Evolutionary conservation across 2,797 vertebrate genomes (phyloP), one percentile per base, ranked within the genome.

Genomic region (Picus viridis): DNA sequence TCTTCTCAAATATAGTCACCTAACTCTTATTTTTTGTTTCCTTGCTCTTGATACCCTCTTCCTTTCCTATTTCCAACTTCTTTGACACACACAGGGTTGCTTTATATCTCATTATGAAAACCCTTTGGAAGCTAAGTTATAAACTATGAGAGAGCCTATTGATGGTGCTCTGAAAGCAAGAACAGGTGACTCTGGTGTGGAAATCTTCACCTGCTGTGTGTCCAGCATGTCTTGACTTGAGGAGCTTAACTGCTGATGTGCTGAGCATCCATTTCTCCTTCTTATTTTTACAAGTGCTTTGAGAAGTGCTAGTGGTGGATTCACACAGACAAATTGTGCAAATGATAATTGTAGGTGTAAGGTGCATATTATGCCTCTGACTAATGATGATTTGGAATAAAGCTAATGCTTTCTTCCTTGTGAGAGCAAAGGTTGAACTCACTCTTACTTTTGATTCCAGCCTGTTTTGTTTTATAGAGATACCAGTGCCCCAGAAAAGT

Each of bases 261-360:
- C 41, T 65, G 8, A 53, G 53, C 1, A 3, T 72, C 63, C 39
- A 6, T 80, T 90, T 92, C 81, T 93, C 75, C 79, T 57, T 70
- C 61, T 59, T 78, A 53, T 75, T 94, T 95, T 86, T 93, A 67
- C 62, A 89, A 94, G 76, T 16, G 41, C 45, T 90, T 88, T 80
- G 69, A 81, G 71, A 62, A 80, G 56, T 77, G 78, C 73, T 83
- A 0, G 73, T 64, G 73, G 53, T 70, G 13, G 59, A 26, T 86
- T 54, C 1, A 3, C 57, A 8, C 16, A 11, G 51, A 53, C 49
- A 68, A 76, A 94, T 83, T 62, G 82, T 75, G 76, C 75, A 89
- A 74, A 53, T 87, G 59, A 30, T 95, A 95, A 93, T 92, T 94
- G 86, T 82, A 75, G 93, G 90, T 87, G 8, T 88, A 59, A 90